These are phyloP conservation scores for Coracopsis vasa DNA, from an alignment of 2,113 vertebrate species.

Conservation along the genomic window DNA sequence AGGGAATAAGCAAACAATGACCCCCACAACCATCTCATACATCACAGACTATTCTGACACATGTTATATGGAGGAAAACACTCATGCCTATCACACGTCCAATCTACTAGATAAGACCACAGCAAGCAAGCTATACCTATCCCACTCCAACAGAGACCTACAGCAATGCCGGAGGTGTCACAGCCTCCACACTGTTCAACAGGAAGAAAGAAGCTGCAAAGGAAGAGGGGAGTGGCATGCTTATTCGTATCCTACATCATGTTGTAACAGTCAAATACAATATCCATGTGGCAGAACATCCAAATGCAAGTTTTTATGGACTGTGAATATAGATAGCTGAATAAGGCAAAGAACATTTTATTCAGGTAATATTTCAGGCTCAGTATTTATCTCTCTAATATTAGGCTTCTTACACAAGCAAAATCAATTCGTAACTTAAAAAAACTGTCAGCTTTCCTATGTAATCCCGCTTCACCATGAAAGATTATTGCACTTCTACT, in stretches of 20 bases:
- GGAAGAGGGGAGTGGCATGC: not conserved
- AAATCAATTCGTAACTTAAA: not conserved
- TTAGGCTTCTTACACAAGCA: not conserved
- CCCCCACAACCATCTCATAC: not conserved
- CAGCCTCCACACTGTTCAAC: constrained; percentile 40
- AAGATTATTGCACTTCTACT: not conserved
- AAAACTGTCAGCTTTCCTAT: not conserved
- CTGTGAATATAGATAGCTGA: not conserved
- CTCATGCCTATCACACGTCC: not conserved
- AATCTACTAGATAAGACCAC: constrained; percentile 59
- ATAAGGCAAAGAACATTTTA: not conserved
- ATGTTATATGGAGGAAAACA: constrained; percentile 14
- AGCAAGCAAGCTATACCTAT: constrained; percentile 69
- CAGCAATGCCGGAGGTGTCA: constrained; percentile 72
- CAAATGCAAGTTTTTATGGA: not conserved
- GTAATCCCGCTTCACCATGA: not conserved
- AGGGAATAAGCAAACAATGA: not conserved
- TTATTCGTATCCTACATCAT: no score
- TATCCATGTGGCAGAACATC: not conserved
- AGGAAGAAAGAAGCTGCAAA: not conserved
- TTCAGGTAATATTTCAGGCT: not conserved
- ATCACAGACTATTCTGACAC: not conserved
- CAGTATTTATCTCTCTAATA: not conserved
- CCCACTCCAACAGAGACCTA: constrained; percentile 67
- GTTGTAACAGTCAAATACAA: not conserved